Evolutionary conservation across 2,888 invertebrate genomes (phyloP), one percentile per base, ranked within the genome.

Genomic region (Idaea straminata): DNA sequence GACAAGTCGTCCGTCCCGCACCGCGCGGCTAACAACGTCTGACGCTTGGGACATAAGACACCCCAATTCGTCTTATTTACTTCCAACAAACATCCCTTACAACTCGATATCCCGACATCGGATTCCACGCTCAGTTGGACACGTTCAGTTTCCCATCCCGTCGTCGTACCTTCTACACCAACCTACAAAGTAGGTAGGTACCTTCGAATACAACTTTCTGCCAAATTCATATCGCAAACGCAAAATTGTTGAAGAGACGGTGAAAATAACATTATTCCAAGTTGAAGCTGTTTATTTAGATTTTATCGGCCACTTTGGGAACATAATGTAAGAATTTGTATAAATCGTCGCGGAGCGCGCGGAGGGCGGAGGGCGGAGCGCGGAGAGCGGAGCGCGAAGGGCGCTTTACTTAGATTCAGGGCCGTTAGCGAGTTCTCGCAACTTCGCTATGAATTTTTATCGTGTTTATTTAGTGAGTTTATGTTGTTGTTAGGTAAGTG

Each of bases 291-390:
- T 47, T 47, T 47, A 47, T 47, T 47, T 47, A 47, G 47, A 47
- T 47, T 47, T 47, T 47, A 47, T 47, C 47, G 47, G 6, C 47
- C 47, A 47, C 47, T 47, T 47, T 47, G 47, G 47, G 47, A 47
- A 47, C 47, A 47, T 47, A 47, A 47, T 47, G 47, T 47, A 47
- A 47, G 47, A 47, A 47, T 47, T 47, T 47, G 47, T 47, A 47
- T 47, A 47, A 47, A 47, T 47, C 47, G 47, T 10, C 47, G 47
- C 47, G 47, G 47, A 47, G 47, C 7, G 25, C 25, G 25, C 25
- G 25, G 25, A 25, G 25, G 25, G 25, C n/a, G n/a, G n/a, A n/a
- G n/a, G n/a, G n/a, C n/a, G n/a, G n/a, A n/a, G n/a, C 25, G 25
- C 25, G 25, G 25, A 25, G 25, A 25, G 25, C 25, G 25, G 25